Evolutionary conservation across 2,797 vertebrate species (phyloP).

Genomic region (Anguilla obscura): DNA sequence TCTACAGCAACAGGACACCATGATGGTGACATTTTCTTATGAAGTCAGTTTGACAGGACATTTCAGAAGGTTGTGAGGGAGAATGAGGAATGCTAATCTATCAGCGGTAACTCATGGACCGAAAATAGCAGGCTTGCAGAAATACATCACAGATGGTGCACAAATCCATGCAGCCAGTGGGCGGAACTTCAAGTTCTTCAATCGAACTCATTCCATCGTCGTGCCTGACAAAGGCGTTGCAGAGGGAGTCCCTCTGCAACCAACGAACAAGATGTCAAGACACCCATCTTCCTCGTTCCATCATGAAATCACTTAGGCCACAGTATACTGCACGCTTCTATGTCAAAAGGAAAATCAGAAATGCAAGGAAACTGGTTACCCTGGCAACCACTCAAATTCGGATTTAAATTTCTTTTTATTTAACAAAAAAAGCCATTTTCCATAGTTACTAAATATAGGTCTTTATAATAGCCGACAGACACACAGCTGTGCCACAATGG

Average conservation of each 20-base stretch:
- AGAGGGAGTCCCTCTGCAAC: not conserved
- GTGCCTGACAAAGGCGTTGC: not conserved
- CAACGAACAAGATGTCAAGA: not conserved
- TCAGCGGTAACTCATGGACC: not conserved
- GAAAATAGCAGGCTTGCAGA: slow-evolving; percentile 1
- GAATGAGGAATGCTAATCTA: not conserved
- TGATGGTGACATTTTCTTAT: not conserved
- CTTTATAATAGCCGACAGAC: slow-evolving; percentile 52
- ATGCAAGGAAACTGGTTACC: slow-evolving; percentile 6
- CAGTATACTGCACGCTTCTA: not conserved
- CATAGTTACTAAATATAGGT: slow-evolving; percentile 46
- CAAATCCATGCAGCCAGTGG: not conserved
- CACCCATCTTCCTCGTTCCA: not conserved
- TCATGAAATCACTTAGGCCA: not conserved
- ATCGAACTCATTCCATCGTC: not conserved
- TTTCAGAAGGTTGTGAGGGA: not conserved
- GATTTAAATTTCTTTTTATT: slow-evolving; percentile 11
- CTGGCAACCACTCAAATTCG: not conserved
- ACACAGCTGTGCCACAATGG: slow-evolving; percentile 46
- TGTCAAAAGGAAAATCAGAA: slow-evolving; percentile 17
- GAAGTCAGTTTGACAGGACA: not conserved
- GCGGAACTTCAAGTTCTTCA: not conserved
- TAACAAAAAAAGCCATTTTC: slow-evolving; percentile 33
- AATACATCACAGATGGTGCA: not conserved
- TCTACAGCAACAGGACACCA: too few relatives aligned